Conservation (phyloP, 2,888 invertebrate species). For the Agrotis clavis region DNA sequence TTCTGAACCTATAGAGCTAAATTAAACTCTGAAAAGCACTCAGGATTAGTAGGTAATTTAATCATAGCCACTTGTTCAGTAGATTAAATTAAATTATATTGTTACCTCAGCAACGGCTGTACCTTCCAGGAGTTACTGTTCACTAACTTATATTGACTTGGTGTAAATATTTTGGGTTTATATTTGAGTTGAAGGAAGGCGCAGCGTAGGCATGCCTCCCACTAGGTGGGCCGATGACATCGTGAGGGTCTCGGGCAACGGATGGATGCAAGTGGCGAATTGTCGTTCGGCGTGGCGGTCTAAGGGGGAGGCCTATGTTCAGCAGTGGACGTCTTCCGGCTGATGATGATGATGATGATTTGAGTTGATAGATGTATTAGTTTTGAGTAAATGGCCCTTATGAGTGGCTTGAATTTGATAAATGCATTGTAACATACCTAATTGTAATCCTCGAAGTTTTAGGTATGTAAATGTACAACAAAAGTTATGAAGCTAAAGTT, state of each 20-base stretch:
- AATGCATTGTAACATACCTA: too few relatives aligned
- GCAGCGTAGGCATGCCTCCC: too few relatives aligned
- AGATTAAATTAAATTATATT: conserved; percentile 65
- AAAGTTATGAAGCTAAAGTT: too few relatives aligned
- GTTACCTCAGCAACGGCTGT: conserved; percentile 56
- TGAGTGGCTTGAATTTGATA: background rate
- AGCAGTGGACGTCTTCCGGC: too few relatives aligned
- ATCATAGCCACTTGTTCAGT: conserved; percentile 60
- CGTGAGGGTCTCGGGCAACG: too few relatives aligned
- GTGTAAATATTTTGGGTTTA: conserved; percentile 31
- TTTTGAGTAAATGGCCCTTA: background rate
- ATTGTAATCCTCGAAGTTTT: too few relatives aligned
- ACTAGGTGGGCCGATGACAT: too few relatives aligned
- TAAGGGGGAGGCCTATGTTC: too few relatives aligned
- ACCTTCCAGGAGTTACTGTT: conserved; percentile 35
- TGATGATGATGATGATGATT: too few relatives aligned
- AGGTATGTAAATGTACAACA: too few relatives aligned
- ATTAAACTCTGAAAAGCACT: conserved; percentile 65
- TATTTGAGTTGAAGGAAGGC: conserved; percentile 9
- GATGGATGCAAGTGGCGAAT: too few relatives aligned
- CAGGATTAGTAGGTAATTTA: conserved; percentile 64
- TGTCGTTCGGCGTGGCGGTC: too few relatives aligned
- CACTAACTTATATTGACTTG: conserved; percentile 50
- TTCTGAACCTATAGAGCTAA: conserved; percentile 47
- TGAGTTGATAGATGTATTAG: conserved; percentile 5